Conservation (phyloP, 2,113 vertebrate genomes). For the Nothoprocta perdicaria region DNA sequence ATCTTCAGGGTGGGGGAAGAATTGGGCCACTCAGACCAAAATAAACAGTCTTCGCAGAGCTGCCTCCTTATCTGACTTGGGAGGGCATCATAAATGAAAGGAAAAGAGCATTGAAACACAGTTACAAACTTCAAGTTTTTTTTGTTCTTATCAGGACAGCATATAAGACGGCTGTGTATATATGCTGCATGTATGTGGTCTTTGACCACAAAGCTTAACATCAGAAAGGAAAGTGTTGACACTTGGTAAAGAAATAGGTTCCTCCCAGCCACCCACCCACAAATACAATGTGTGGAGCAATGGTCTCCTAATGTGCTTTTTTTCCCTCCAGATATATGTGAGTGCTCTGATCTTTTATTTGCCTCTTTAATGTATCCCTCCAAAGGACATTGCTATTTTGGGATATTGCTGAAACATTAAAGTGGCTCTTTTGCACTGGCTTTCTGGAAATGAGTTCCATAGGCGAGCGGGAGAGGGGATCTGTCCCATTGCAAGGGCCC, state of each 20-base stretch:
- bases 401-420: background rate
- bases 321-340: constrained; percentile 42
- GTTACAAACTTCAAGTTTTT: background rate
- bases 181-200: constrained; percentile 50
- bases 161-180: background rate
- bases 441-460: background rate
- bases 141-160: constrained; percentile 22
- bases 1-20: background rate
- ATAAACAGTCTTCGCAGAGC: constrained; percentile 12
- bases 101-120: background rate
- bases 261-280: constrained; percentile 62
- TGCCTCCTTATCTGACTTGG: background rate
- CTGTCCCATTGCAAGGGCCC: background rate
- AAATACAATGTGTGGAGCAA: constrained; percentile 41
- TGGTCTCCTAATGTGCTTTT: constrained; percentile 3
- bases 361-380: constrained; percentile 27
- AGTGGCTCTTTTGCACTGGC: constrained; percentile 11
- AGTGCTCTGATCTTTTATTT: constrained; percentile 59
- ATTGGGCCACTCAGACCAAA: background rate
- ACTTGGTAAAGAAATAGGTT: constrained; percentile 69
- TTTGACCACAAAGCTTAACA: constrained; percentile 63
- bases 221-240: constrained; percentile 71
- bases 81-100: background rate
- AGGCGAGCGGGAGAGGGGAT: background rate
- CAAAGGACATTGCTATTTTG: constrained; percentile 15